These are phyloP conservation scores for Scolopax bukidnonensis DNA, from an alignment of 2,797 vertebrate genomes.

Conservation along the genomic window DNA sequence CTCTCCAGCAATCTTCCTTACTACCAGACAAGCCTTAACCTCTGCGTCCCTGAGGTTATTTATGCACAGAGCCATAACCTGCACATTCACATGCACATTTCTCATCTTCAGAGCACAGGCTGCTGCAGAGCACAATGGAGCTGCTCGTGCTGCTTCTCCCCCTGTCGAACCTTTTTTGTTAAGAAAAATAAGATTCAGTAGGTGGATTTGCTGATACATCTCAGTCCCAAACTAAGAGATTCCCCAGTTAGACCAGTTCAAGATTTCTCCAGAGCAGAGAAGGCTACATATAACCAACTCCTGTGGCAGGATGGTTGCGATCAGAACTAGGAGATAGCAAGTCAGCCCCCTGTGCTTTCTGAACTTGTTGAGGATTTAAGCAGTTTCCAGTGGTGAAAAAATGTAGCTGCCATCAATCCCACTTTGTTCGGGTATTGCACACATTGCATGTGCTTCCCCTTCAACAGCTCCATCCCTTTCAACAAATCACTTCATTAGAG, in stretches of 20 bases:
- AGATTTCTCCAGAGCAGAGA: not conserved
- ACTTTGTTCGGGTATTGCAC: not conserved
- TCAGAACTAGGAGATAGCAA: not conserved
- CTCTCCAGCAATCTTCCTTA: not conserved
- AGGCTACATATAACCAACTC: not conserved
- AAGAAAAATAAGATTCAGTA: not conserved
- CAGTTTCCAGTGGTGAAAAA: not conserved
- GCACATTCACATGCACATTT: not conserved
- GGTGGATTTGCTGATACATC: not conserved
- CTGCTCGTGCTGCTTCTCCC: not conserved
- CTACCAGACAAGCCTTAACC: not conserved
- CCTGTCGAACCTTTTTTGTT: not conserved
- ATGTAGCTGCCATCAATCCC: not conserved
- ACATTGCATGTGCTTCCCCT: not conserved
- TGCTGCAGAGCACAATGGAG: not conserved
- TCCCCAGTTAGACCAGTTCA: not conserved
- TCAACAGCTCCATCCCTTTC: constrained; percentile 23
- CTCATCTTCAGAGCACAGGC: not conserved
- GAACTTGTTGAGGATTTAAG: not conserved
- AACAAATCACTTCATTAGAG: constrained; percentile 5
- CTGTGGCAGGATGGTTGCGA: not conserved
- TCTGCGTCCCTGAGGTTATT: not conserved
- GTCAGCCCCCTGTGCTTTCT: not conserved
- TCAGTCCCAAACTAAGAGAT: not conserved
- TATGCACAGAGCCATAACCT: not conserved